Base-by-base conservation (phyloP, 2,888 invertebrate genomes). In the Mantis religiosa region DNA sequence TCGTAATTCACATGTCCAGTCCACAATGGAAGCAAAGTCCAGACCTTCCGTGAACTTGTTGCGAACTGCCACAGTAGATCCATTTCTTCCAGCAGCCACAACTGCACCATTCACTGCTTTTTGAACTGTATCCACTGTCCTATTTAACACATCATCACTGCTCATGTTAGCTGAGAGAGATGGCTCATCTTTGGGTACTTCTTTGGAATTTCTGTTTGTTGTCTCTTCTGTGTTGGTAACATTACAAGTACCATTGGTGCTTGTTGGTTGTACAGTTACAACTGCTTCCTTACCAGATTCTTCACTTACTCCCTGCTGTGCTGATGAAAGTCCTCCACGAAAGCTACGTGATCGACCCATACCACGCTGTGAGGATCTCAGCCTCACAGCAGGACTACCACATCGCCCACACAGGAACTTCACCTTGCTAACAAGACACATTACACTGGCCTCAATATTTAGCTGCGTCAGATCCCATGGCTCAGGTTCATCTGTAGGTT, bases 381-480 rank as follows among this genome's bases (percentile, higher is more conserved):
- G 92, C 89, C 93, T 93, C 3, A 92, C 95, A 7, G 96, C 96
- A 4, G 96, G 96, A 92, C 96, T 96, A 28, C 96, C 96, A 91
- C 96, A 96, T 84, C 96, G 94, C 1, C 96, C 96, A 92, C 96
- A 97, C 7, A 97, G 93, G 92, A 96, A 97, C 92, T 97, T 97
- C 0, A 97, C 91, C 93, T 97, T 97, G 91, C 97, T 97, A 34
- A 97, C 96, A 90, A 98, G 94, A 92, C 97, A 97, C 95, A 98
- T 97, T 9, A 97, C 96, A 92, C 97, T 97, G 0, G 97, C 98
- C 93, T 98, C 97, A 88, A 97, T 97, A 92, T 98, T 98, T 82
- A 98, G 93, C 91, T 97, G 96, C 0, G 97, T 97, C 90, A 98
- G 94, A 92, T 98, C 98, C 95, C 97, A 96, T 0, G 97, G 97